Percentiles rank a stretch among this genome's conserved stretches.
Evolutionary conservation across 2,888 invertebrate species (phyloP).

Genomic region (Onchidella celtica): DNA sequence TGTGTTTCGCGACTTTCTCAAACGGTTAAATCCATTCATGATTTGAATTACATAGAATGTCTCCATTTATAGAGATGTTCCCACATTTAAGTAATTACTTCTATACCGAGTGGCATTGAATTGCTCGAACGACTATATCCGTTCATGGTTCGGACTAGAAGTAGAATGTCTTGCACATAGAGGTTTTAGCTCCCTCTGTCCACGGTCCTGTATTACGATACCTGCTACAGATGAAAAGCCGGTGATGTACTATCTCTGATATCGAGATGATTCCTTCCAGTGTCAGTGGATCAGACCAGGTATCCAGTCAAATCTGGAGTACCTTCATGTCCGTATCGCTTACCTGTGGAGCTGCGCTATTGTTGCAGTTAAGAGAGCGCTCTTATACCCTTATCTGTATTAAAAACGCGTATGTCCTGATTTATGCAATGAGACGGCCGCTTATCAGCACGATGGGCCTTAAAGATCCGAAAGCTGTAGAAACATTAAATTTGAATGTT

Average conservation of each 20-base stretch:
- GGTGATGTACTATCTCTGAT: not conserved
- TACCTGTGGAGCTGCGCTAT: not conserved
- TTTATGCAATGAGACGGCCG: not conserved
- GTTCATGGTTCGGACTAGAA: no score
- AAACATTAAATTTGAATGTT: not conserved
- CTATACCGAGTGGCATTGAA: no score
- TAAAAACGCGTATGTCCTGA: not conserved
- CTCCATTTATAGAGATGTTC: no score
- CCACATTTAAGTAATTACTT: no score
- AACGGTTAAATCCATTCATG: no score
- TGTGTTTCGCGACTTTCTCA: no score
- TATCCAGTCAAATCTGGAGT: not conserved
- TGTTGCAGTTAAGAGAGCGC: not conserved
- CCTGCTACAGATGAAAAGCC: no score
- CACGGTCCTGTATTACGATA: no score
- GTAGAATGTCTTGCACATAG: no score
- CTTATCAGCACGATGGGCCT: not conserved
- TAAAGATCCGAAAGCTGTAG: not conserved
- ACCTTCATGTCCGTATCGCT: not conserved
- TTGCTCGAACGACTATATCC: no score
- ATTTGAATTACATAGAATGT: no score
- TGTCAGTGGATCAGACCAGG: not conserved
- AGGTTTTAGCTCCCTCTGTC: no score
- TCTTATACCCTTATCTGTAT: not conserved
- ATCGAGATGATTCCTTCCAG: not conserved